phyloP scores from a whole-genome alignment of 2,888 invertebrate species.

The Conomelus anceps region DNA sequence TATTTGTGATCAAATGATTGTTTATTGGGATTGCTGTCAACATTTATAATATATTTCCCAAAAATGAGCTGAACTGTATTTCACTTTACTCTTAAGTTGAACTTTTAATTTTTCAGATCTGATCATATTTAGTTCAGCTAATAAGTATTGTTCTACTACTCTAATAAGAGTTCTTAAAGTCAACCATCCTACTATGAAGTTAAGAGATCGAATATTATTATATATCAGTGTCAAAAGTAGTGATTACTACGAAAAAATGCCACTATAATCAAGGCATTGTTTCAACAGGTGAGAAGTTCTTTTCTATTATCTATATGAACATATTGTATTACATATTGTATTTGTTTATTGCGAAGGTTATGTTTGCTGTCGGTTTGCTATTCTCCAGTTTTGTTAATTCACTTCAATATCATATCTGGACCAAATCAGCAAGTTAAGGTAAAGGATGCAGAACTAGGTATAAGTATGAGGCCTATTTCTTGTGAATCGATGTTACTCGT shows the following conservation, averaged over 20 bases:
- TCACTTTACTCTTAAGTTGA: neutral
- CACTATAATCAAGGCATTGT: neutral
- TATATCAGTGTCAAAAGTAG: neutral
- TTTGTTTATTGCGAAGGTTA: neutral
- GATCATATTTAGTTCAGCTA: neutral
- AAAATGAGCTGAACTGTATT: neutral
- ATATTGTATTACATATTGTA: neutral
- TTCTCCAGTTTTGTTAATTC: too few species aligned
- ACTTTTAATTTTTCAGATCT: neutral
- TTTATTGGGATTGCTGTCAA: neutral
- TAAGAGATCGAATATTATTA: neutral
- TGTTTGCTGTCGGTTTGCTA: too few species aligned
- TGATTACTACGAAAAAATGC: neutral
- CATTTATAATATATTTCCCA: neutral
- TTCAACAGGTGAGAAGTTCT: neutral
- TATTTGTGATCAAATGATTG: neutral
- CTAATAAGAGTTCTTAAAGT: neutral
- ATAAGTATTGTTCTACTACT: neutral
- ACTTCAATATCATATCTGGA: too few species aligned
- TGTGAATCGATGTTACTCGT: too few species aligned
- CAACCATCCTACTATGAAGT: neutral
- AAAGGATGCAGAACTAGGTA: too few species aligned
- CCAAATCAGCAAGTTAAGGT: too few species aligned
- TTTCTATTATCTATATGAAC: neutral
- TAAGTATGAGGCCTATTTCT: too few species aligned